A percentile compares a stretch with the other conserved stretches of the same genome.
Evolutionary conservation across 2,888 invertebrate genomes (phyloP).

Genomic region (Mactromeris polynyma): DNA sequence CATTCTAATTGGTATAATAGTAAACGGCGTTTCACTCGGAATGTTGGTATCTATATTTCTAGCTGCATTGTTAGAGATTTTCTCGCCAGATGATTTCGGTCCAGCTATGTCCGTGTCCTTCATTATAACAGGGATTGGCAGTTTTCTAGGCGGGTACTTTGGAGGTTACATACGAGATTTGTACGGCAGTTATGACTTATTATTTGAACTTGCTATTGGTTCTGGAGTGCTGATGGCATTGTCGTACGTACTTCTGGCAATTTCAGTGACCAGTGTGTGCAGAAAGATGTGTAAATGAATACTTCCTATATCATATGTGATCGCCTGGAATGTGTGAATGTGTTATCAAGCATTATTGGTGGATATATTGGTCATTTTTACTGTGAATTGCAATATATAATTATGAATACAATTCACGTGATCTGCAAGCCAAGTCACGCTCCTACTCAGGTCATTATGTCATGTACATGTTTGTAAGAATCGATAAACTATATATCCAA

Average conservation of each 20-base stretch:
- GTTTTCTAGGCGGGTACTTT: conserved; percentile 38
- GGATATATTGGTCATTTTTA: no score
- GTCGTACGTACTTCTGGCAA: background rate
- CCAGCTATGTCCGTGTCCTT: conserved; percentile 20
- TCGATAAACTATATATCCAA: no score
- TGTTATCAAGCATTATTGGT: no score
- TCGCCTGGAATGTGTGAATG: background rate
- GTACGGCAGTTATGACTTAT: conserved; percentile 33
- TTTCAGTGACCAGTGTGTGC: background rate
- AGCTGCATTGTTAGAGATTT: conserved; percentile 38
- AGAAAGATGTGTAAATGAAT: background rate
- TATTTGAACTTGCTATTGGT: conserved; percentile 25
- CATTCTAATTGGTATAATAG: conserved; percentile 15
- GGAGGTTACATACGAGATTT: conserved; percentile 40
- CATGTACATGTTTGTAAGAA: no score
- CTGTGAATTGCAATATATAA: background rate
- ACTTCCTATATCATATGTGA: background rate
- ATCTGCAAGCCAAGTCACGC: no score
- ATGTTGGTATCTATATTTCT: background rate
- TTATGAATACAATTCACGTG: no score
- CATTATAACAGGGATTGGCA: conserved; percentile 20
- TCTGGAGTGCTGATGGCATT: background rate
- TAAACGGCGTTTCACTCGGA: conserved; percentile 41
- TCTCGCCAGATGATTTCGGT: background rate
- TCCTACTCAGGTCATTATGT: no score